Conservation (phyloP, 2,113 vertebrate species). For the Psammodynastes pulverulentus region DNA sequence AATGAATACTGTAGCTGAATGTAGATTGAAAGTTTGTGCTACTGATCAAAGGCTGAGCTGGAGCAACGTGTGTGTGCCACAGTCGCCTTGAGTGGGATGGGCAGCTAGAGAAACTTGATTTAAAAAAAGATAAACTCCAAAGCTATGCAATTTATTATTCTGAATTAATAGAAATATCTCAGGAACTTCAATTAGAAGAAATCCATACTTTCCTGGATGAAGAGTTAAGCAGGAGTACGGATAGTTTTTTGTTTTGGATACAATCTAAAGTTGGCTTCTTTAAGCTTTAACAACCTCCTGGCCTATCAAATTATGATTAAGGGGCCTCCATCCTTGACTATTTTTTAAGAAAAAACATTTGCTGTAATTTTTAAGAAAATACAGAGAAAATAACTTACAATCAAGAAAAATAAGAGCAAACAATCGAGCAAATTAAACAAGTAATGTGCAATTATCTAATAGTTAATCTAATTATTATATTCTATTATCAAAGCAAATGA, state of each 20-base stretch:
- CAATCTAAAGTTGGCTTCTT: not conserved
- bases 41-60: not conserved
- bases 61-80: not conserved
- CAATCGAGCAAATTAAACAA: not conserved
- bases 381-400: not conserved
- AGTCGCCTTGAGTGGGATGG: not conserved
- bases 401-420: not conserved
- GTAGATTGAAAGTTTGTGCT: not conserved
- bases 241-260: not conserved
- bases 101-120: not conserved
- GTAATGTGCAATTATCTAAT: not conserved
- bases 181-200: not conserved
- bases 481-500: not conserved
- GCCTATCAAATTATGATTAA: not conserved
- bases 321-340: not conserved
- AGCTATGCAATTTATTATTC: not conserved
- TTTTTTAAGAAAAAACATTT: not conserved
- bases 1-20: not conserved
- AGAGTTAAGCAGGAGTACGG: not conserved
- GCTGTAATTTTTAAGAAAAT: not conserved
- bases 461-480: not conserved
- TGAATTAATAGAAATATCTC: not conserved
- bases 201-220: not conserved
- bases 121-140: not conserved
- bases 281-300: not conserved